Conservation (phyloP, 2,888 invertebrate genomes). For the Acleris holmiana region DNA sequence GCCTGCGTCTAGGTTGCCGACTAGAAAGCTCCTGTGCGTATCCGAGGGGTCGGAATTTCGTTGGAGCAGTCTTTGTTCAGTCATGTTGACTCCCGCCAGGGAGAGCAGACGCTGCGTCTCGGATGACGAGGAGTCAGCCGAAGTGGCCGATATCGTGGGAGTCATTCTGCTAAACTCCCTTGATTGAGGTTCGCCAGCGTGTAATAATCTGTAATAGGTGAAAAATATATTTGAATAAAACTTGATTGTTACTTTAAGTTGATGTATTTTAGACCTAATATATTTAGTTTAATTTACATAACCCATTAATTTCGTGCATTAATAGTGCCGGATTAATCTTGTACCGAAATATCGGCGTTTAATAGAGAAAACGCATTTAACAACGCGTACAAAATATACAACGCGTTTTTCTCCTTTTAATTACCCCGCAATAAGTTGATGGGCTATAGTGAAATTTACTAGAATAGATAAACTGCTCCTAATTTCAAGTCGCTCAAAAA, state of each 20-base stretch:
- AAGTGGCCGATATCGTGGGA: constrained; percentile 62
- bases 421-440: no score
- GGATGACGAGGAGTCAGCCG: constrained; percentile 70
- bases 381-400: no score
- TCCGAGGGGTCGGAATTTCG: constrained; percentile 80
- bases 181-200: constrained; percentile 68
- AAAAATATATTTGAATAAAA: background rate
- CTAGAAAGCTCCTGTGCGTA: constrained; percentile 79
- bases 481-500: constrained; percentile 24
- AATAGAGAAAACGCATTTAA: no score
- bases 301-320: no score
- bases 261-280: background rate
- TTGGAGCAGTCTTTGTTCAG: constrained; percentile 81
- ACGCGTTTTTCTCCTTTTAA: no score
- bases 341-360: no score
- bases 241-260: background rate
- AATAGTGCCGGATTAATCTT: no score
- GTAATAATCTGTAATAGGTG: constrained; percentile 70
- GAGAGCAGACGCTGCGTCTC: constrained; percentile 81
- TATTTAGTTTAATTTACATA: no score
- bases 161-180: constrained; percentile 71
- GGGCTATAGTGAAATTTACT: no score
- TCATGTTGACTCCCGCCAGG: constrained; percentile 81
- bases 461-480: background rate
- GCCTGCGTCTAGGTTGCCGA: constrained; percentile 67